These are phyloP conservation scores for Procavia capensis DNA, from an alignment of 2,113 vertebrate species.

Conservation along the genomic window DNA sequence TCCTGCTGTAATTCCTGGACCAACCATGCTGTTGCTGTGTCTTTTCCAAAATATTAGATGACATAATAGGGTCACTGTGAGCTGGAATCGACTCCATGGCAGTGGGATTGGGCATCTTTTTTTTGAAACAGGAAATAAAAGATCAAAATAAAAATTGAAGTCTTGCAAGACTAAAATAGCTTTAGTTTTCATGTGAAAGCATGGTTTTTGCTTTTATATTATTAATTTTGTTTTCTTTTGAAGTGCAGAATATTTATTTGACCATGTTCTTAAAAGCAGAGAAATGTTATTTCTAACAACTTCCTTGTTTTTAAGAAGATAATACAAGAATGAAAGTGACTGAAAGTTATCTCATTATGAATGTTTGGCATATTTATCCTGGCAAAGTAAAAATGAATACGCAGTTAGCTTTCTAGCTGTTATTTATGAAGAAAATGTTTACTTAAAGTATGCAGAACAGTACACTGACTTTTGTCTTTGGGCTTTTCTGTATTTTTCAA, in stretches of 20 bases:
- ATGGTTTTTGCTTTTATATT: slow-evolving; percentile 46
- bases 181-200: neutral
- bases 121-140: slow-evolving; percentile 33
- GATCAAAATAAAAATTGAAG: slow-evolving; percentile 20
- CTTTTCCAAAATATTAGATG: slow-evolving; percentile 15
- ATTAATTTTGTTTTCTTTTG: neutral
- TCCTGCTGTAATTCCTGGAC: neutral
- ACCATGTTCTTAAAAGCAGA: slow-evolving; percentile 1
- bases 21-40: neutral
- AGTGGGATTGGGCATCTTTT: too few relatives aligned
- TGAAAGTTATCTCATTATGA: slow-evolving; percentile 39
- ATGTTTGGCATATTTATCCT: neutral
- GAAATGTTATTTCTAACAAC: neutral
- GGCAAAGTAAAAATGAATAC: neutral
- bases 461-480: neutral
- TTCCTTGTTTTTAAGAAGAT: slow-evolving; percentile 40
- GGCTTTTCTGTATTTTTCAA: slow-evolving; percentile 30
- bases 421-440: slow-evolving; percentile 47
- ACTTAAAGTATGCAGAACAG: neutral
- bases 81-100: too few relatives aligned
- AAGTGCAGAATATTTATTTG: neutral
- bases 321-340: neutral
- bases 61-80: too few relatives aligned
- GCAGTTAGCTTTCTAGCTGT: slow-evolving; percentile 27
- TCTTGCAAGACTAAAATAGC: neutral